Percentiles rank a stretch among this genome's conserved stretches.
phyloP scores from a whole-genome alignment of 35 echinoderm and acorn worm species.

The Stichopus chloronotus region DNA sequence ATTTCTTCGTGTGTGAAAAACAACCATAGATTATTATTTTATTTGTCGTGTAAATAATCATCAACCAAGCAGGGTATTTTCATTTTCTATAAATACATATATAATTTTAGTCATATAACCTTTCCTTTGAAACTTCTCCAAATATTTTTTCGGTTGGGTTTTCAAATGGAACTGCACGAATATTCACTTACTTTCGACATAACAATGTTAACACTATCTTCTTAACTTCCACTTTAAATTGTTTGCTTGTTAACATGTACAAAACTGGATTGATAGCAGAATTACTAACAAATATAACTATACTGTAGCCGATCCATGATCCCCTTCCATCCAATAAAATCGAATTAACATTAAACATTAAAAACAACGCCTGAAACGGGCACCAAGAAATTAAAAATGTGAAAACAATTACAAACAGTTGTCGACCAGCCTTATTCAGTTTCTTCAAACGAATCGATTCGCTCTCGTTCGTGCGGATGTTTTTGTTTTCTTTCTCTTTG shows the following conservation, averaged over 20 bases:
- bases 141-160: too few species aligned
- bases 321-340: not conserved
- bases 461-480: not conserved
- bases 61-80: too few species aligned
- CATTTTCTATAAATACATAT: too few species aligned
- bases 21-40: too few species aligned
- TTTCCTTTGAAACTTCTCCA: too few species aligned
- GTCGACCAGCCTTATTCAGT: constrained; percentile 11
- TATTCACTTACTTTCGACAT: not conserved
- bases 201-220: not conserved
- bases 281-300: not conserved
- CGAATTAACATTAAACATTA: not conserved
- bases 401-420: constrained; percentile 26
- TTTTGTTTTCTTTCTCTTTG: not conserved
- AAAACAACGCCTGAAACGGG: not conserved
- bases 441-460: constrained; percentile 13
- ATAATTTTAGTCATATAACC: too few species aligned
- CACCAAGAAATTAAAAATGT: not conserved
- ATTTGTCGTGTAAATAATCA: too few species aligned
- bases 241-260: constrained; percentile 8
- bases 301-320: not conserved
- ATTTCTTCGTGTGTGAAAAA: too few species aligned
- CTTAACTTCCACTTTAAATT: not conserved
- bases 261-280: constrained; percentile 23
- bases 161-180: too few species aligned